Base-by-base conservation (phyloP, 2,113 vertebrate genomes). In the Alces alces region DNA sequence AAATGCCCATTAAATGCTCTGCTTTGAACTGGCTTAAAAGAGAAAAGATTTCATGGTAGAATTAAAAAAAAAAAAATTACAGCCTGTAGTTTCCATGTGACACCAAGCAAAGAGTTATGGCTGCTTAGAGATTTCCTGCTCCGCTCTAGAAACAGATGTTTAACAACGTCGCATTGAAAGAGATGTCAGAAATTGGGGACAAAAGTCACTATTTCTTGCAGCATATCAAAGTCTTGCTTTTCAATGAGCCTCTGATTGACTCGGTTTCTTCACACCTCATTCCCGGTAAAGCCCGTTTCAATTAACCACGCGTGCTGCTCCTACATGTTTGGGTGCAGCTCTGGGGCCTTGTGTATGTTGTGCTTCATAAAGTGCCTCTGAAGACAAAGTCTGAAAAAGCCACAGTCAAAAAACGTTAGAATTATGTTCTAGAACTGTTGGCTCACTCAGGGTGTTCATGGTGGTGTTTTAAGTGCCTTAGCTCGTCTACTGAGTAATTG, bases 11-110 rank as follows among this genome's bases (percentile, higher is more conserved):
- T 89, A 87, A 85, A 27, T 23, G 43, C 70, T 97, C 82, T 79
- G 80, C 95, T 98, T 98, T 98, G 94, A 98, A 95, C 94, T 96
- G 4, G 30, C 96, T 86, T 95, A 23, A 95, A 98, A 96, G 86
- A 76, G 21, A 79, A 87, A 83, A 93, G 50, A 85, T 83, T 97
- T 97, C 91, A 73, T 70, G 84, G 58, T 82, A 91, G 80, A 84
- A 73, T 95, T 12, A 1, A 36, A 86, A 92, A 79, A 95, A 19
- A n/a, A 89, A 89, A 76, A 95, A 90, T 80, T 92, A 76, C 89
- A 95, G 82, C 84, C 86, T 13, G 19, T 17, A 92, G 70, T 73
- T 70, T 80, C 86, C 43, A 36, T 16, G 43, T 36, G 90, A 94
- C 73, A 87, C 30, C 30, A 39, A 16, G 39, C 23, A 28, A 89